phyloP scores from a whole-genome alignment of 2,113 vertebrate genomes.

The Pan troglodytes region NHGRI_mPanTro3-v2.1_pri NC_072398.2:112523001-112523500 shows the following conservation, averaged over 20 bases:
- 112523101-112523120: not conserved
- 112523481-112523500: not conserved
- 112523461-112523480: not conserved
- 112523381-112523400: not conserved
- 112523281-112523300: not conserved
- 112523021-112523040: not conserved
- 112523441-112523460: not conserved
- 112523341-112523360: not conserved
- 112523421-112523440: not conserved
- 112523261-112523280: too few species aligned
- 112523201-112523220: not conserved
- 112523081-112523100: not conserved
- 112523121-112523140: not conserved
- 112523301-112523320: constrained; percentile 21
- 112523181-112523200: not conserved
- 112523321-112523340: not conserved
- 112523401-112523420: not conserved
- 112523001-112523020: not conserved
- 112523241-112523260: not conserved
- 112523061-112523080: not conserved
- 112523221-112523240: not conserved
- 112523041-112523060: not conserved
- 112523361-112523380: not conserved
- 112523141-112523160: not conserved
- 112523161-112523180: not conserved